Evolutionary conservation across 2,113 vertebrate species (phyloP).

Genomic region (Poeciliopsis occidentalis): DNA sequence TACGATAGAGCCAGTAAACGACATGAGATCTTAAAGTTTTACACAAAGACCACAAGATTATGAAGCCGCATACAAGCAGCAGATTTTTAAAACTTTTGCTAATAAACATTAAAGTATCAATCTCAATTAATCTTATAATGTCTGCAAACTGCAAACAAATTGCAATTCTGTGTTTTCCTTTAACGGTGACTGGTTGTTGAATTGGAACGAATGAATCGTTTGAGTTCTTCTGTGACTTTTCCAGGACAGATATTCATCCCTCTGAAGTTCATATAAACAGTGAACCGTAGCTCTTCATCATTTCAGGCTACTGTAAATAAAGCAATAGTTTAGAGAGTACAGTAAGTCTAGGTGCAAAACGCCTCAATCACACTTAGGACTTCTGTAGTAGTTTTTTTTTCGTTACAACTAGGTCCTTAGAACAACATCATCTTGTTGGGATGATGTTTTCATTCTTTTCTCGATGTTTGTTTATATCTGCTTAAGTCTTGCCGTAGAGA

Average conservation of each 20-base stretch:
- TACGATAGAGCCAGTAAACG: no score
- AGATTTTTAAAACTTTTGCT: not conserved
- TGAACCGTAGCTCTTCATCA: slow-evolving; percentile 11
- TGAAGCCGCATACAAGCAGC: not conserved
- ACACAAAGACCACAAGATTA: not conserved
- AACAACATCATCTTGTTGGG: no score
- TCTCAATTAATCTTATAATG: not conserved
- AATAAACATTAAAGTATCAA: not conserved
- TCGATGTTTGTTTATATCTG: no score
- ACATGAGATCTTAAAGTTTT: not conserved
- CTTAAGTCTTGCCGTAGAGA: no score
- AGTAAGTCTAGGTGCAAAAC: no score
- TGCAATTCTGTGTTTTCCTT: slow-evolving; percentile 32
- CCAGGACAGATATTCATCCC: slow-evolving; percentile 30
- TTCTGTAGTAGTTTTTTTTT: not conserved
- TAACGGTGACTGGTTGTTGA: slow-evolving; percentile 20
- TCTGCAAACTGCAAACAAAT: not conserved
- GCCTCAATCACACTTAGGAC: slow-evolving; percentile 1
- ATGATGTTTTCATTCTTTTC: no score
- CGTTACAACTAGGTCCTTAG: no score
- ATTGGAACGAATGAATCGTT: slow-evolving; percentile 37
- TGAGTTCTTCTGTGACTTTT: slow-evolving; percentile 24
- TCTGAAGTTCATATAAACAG: slow-evolving; percentile 12
- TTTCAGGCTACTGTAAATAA: not conserved
- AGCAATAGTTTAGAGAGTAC: no score